These are phyloP conservation scores for Eucera pruinosa DNA, from an alignment of 2,888 invertebrate genomes.

Conservation along the genomic window DNA sequence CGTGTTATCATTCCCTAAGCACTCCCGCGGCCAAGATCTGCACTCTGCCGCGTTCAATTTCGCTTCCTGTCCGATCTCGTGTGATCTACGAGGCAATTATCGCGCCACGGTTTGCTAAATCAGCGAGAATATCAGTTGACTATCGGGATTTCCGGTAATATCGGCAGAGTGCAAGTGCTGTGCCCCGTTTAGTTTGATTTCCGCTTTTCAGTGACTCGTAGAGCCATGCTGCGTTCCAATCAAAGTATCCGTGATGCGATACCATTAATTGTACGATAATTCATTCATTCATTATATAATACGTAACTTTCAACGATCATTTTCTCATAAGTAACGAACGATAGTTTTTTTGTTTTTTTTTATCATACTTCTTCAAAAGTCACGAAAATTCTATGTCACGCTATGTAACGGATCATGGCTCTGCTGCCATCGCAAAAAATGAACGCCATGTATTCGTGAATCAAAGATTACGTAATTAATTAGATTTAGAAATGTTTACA, in stretches of 20 bases:
- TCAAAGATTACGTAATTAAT: too few relatives aligned
- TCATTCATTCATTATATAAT: too few relatives aligned
- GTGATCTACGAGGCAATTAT: conserved; percentile 56
- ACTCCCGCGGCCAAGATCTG: conserved; percentile 73
- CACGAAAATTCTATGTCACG: background rate
- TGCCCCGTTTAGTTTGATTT: conserved; percentile 75
- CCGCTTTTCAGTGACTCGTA: conserved; percentile 66
- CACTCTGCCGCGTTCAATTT: conserved; percentile 69
- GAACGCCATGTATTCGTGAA: conserved; percentile 25
- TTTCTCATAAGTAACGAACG: too few relatives aligned
- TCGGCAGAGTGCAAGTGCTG: conserved; percentile 76
- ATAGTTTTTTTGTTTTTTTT: too few relatives aligned
- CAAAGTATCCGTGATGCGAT: conserved; percentile 39
- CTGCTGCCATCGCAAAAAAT: conserved; percentile 36
- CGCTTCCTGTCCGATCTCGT: conserved; percentile 3
- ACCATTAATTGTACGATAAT: too few relatives aligned
- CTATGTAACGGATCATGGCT: conserved; percentile 53
- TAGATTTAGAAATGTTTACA: too few relatives aligned
- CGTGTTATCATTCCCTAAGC: conserved; percentile 62
- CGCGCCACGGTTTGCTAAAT: conserved; percentile 43
- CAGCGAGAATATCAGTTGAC: conserved; percentile 13
- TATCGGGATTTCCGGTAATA: background rate
- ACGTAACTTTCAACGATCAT: too few relatives aligned
- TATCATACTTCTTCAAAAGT: too few relatives aligned
- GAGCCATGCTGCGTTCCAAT: conserved; percentile 62